phyloP scores from a whole-genome alignment of 2,113 vertebrate species.

The Gadus chalcogrammus region DNA sequence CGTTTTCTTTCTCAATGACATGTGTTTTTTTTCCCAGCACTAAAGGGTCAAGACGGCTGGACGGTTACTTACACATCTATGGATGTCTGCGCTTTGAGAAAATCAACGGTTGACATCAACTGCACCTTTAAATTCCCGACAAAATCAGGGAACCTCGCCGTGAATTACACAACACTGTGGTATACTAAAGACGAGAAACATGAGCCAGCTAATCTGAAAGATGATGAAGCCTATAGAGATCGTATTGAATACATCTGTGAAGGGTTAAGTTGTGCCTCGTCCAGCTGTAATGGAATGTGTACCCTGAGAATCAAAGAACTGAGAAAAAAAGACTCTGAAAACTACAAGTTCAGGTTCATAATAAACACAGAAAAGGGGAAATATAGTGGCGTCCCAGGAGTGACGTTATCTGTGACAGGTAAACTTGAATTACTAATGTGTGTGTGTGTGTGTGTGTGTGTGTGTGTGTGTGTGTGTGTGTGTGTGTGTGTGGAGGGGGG shows the following conservation, averaged over 20 bases:
- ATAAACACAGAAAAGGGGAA: neutral
- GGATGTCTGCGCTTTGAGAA: neutral
- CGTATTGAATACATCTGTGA: neutral
- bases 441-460: neutral
- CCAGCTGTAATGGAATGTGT: neutral
- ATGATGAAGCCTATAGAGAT: neutral
- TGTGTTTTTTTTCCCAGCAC: neutral
- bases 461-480: too few relatives aligned
- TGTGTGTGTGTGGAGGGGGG: too few relatives aligned
- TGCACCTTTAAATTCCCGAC: neutral
- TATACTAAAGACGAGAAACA: neutral
- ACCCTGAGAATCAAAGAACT: slow-evolving; percentile 8
- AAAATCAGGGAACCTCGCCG: too few relatives aligned
- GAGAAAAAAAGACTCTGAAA: neutral
- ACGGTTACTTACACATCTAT: neutral
- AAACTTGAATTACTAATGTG: neutral
- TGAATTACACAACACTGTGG: neutral
- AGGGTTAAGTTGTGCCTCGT: too few relatives aligned
- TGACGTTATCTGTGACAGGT: neutral
- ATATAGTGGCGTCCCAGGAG: neutral
- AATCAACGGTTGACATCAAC: neutral
- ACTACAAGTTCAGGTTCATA: neutral
- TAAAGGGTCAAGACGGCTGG: neutral
- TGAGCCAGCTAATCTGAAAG: neutral
- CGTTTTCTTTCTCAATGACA: too few relatives aligned